Conservation (phyloP, 2,888 invertebrate genomes). For the Thymelicus acteon region DNA sequence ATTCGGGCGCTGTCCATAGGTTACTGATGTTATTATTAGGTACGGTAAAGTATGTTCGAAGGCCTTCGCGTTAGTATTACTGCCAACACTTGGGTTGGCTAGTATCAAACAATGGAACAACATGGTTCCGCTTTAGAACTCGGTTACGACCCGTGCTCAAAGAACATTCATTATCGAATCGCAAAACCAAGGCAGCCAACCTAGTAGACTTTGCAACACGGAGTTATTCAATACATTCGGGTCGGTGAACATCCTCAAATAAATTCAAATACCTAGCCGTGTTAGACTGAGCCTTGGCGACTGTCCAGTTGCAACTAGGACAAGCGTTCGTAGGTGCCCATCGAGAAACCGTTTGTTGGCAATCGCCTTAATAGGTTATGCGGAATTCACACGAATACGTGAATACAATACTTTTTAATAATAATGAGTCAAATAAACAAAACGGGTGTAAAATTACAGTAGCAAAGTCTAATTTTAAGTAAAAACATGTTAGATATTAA, state of each 20-base stretch:
- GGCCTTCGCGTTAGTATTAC: no score
- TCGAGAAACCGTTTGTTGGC: slow-evolving; percentile 76
- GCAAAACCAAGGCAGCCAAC: no score
- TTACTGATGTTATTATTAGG: no score
- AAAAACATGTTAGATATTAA: no score
- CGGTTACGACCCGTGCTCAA: no score
- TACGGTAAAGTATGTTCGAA: no score
- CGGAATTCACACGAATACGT: slow-evolving; percentile 55
- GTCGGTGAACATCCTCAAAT: slow-evolving; percentile 50
- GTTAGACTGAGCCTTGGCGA: slow-evolving; percentile 70
- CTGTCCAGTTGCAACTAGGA: slow-evolving; percentile 73
- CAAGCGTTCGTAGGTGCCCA: slow-evolving; percentile 68
- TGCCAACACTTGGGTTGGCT: no score
- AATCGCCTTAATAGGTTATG: slow-evolving; percentile 70
- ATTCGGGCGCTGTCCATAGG: no score
- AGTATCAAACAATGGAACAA: no score
- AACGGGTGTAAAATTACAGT: background rate
- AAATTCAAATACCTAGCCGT: slow-evolving; percentile 48
- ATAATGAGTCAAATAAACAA: slow-evolving; percentile 6
- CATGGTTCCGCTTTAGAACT: no score
- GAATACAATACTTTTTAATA: slow-evolving; percentile 4
- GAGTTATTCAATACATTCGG: slow-evolving; percentile 42
- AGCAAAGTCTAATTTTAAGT: background rate
- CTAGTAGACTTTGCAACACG: slow-evolving; percentile 20
- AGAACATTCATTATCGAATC: no score